Evolutionary conservation across 2,888 invertebrate genomes (phyloP), one percentile per base, ranked within the genome.

Genomic region (Timema podura): DNA sequence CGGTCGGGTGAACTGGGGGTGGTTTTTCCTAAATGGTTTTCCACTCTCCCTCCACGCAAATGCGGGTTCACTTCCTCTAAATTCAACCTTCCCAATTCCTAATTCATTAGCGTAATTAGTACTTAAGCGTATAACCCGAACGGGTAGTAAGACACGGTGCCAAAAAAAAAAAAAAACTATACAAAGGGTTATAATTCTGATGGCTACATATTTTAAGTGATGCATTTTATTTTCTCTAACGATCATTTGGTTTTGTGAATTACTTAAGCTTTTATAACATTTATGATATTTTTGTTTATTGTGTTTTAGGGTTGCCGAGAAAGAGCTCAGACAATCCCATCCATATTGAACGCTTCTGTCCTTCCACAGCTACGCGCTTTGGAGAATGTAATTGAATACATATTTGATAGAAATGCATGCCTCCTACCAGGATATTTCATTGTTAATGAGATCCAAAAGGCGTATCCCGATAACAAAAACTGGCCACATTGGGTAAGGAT

Each of bases 371-470:
- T 95, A 71, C 89, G 91, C 79, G 91, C 91, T 8, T 83, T 96
- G 48, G 88, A 93, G 76, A 89, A 89, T 79, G 90, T 96, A 0
- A 88, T 96, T 73, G 89, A 91, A 74, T 91, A 92, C 77, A 95
- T 98, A 77, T 93, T 97, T 83, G 94, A 98, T 80, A 86, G 97
- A 51, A 92, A 95, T 81, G 91, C 93, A 44, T 96, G 96, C 77
- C 84, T 98, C 51, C 82, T 98, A 70, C 98, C 98, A 0, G 95
- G 95, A 7, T 98, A 98, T 81, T 93, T 98, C 77, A 91, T 98
- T 74, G 93, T 96, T 0, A 96, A 96, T 79, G 97, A 98, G 84
- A 91, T 98, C 75, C 92, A 94, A 77, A 97, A 97, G 79, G 89
- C 90, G 64, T 91, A 91, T 80, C 89, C 91, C 1, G 91, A 93